These are phyloP conservation scores for Pteropus rufus DNA, from an alignment of 2,797 vertebrate genomes.

Conservation along the genomic window DNA sequence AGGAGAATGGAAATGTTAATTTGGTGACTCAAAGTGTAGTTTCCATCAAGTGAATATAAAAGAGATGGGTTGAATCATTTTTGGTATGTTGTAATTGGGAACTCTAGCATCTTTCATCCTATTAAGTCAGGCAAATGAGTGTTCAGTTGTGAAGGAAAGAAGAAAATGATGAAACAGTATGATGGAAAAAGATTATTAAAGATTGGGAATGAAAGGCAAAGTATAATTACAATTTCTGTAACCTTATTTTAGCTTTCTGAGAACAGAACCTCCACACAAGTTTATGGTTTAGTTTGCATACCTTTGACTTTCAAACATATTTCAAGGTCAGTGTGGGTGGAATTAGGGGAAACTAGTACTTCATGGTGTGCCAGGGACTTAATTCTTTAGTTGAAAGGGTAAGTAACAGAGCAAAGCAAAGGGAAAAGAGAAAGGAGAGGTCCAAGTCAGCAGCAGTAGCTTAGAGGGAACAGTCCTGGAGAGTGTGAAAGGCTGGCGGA, in stretches of 20 bases:
- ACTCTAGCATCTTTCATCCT: neutral
- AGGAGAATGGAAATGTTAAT: neutral
- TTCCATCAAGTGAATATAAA: neutral
- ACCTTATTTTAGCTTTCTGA: neutral
- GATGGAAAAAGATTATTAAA: neutral
- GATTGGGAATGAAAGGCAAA: neutral
- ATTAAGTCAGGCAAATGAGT: neutral
- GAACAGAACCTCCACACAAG: neutral
- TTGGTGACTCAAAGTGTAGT: neutral
- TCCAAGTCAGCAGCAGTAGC: neutral
- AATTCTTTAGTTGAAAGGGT: neutral
- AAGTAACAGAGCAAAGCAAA: neutral
- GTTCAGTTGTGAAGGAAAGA: neutral
- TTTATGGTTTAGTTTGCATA: neutral
- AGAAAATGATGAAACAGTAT: neutral
- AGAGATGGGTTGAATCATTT: neutral
- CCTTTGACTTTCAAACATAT: neutral
- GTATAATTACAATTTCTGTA: neutral
- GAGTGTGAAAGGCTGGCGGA: neutral
- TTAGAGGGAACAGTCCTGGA: neutral
- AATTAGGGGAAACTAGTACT: neutral
- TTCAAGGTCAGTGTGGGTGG: neutral
- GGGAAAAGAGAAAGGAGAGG: neutral
- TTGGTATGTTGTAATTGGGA: neutral
- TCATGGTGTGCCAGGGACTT: neutral